Evolutionary conservation across 2,888 invertebrate species (phyloP).

Genomic region (Laothoe populi): DNA sequence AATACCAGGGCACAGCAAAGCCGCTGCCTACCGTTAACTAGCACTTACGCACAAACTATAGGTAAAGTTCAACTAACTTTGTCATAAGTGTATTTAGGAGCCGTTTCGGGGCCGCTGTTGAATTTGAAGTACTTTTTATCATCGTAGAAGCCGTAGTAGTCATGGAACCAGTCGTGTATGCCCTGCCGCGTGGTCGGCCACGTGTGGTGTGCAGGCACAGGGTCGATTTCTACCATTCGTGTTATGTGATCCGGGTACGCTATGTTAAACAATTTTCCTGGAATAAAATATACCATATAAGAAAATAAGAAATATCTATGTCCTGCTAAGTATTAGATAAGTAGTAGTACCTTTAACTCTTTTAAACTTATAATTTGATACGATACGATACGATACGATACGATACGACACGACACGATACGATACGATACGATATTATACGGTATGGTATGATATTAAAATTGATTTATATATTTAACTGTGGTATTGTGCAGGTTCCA

Average conservation of each 20-base stretch:
- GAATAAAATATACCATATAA: slow-evolving; percentile 20
- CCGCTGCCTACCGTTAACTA: too few species aligned
- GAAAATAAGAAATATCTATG: not conserved
- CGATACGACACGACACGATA: too few species aligned
- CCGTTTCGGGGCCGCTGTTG: slow-evolving; percentile 50
- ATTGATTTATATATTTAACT: too few species aligned
- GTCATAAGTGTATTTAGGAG: slow-evolving; percentile 64
- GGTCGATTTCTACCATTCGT: slow-evolving; percentile 71
- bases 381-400: too few species aligned
- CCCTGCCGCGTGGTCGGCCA: slow-evolving; percentile 42
- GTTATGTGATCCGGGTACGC: slow-evolving; percentile 80
- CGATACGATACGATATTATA: too few species aligned
- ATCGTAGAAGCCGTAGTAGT: slow-evolving; percentile 63
- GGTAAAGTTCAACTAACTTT: slow-evolving; percentile 48
- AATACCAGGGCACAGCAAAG: too few species aligned
- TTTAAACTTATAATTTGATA: too few species aligned
- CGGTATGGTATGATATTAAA: too few species aligned
- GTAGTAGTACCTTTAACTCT: too few species aligned
- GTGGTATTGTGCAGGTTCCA: too few species aligned
- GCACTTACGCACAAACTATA: too few species aligned
- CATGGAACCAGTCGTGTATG: slow-evolving; percentile 62
- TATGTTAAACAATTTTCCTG: slow-evolving; percentile 69
- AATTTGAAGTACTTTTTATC: slow-evolving; percentile 53
- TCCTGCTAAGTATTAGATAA: too few species aligned
- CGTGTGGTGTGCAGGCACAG: slow-evolving; percentile 58